Conservation (phyloP, 2,113 vertebrate genomes). For the Ursus arctos region DNA sequence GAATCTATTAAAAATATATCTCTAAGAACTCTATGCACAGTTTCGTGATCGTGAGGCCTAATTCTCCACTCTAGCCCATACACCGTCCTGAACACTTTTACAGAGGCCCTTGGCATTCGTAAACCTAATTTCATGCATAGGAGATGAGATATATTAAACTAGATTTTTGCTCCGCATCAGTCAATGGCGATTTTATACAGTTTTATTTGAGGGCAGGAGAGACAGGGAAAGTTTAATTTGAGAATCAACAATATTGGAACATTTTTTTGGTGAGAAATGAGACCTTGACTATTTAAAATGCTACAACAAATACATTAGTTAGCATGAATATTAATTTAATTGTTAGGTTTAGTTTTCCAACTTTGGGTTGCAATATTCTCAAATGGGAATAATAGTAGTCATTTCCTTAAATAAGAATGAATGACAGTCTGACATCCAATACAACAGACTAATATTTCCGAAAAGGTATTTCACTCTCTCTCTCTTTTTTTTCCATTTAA, state of each 20-base stretch:
- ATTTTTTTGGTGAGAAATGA: slow-evolving; percentile 12
- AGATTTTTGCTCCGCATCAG: not conserved
- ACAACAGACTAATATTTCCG: not conserved
- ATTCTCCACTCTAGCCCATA: not conserved
- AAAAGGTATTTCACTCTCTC: not conserved
- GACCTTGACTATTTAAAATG: slow-evolving; percentile 1
- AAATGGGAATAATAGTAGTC: not conserved
- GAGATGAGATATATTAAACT: not conserved
- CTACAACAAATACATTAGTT: not conserved
- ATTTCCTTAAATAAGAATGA: not conserved
- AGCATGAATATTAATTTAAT: not conserved
- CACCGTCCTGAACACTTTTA: not conserved
- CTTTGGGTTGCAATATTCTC: not conserved
- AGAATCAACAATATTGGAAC: not conserved
- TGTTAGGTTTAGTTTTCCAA: not conserved
- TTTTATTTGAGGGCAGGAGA: not conserved
- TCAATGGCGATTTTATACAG: not conserved
- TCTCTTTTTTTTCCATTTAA: not conserved
- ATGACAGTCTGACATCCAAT: not conserved
- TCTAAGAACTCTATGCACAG: not conserved
- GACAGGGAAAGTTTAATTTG: not conserved
- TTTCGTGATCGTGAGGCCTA: not conserved
- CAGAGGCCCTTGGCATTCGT: not conserved
- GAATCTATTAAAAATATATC: not conserved
- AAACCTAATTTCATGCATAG: not conserved